Conservation (phyloP, 2,797 vertebrate genomes). For the Megaceryle alcyon region DNA sequence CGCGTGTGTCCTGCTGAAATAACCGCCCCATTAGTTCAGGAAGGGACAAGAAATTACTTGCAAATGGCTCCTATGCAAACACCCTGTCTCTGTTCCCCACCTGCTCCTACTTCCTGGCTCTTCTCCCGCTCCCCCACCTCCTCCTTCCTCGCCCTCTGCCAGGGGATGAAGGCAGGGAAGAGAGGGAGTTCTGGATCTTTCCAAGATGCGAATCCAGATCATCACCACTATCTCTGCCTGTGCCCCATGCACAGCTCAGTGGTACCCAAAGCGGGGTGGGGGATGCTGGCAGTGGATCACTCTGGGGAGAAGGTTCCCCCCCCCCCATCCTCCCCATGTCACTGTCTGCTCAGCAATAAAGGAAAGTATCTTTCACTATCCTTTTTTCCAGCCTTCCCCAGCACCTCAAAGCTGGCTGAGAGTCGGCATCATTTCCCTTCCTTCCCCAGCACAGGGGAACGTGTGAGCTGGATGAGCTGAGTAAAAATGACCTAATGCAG, state of each 20-base stretch:
- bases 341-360: neutral
- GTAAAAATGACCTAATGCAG: slow-evolving; percentile 50
- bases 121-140: neutral
- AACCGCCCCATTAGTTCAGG: slow-evolving; percentile 61
- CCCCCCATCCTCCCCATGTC: fast-evolving
- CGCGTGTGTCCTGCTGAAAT: neutral
- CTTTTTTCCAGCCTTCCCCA: neutral
- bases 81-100: neutral
- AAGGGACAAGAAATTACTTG: slow-evolving; percentile 36
- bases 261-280: fast-evolving
- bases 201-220: neutral
- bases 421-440: neutral
- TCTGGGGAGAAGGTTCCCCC: neutral
- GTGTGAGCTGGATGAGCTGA: slow-evolving; percentile 21
- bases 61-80: slow-evolving; percentile 17
- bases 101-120: neutral
- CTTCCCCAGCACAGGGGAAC: neutral
- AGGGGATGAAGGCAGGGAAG: neutral
- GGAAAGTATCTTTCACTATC: neutral
- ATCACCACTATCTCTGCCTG: neutral
- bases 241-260: fast-evolving
- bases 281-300: neutral
- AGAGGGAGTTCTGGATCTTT: fast-evolving
- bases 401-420: neutral
- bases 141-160: neutral